phyloP scores from a whole-genome alignment of 1,140 invertebrate genomes.

The Hyles vespertilio region DNA sequence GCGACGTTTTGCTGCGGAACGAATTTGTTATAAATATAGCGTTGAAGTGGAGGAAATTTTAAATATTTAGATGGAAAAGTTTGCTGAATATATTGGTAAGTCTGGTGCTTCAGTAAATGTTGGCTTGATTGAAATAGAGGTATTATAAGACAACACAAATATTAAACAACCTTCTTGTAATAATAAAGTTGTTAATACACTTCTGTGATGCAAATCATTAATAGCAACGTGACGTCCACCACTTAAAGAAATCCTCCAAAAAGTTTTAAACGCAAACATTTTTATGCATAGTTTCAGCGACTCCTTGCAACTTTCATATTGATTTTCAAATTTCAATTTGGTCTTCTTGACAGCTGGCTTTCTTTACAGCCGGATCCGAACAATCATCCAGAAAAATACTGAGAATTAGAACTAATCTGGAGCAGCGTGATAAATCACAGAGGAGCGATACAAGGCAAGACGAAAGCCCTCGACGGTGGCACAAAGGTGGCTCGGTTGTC shows the following conservation, averaged over 20 bases:
- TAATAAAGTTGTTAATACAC: no score
- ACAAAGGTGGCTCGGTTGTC: constrained; percentile 43
- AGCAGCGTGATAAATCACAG: constrained; percentile 11
- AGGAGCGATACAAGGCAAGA: constrained; percentile 6
- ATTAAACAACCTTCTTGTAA: no score
- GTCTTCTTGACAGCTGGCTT: no score
- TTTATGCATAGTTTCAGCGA: no score
- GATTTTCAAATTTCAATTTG: no score
- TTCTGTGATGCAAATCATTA: no score
- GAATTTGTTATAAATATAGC: background rate
- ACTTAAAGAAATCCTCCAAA: no score
- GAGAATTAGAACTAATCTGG: constrained; percentile 15
- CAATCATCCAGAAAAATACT: constrained; percentile 13
- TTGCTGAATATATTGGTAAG: background rate
- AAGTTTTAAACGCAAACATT: no score
- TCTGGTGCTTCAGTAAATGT: no score
- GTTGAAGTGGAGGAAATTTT: background rate
- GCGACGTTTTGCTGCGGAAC: background rate
- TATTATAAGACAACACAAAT: no score
- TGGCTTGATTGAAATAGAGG: no score
- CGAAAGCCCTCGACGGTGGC: constrained; percentile 27
- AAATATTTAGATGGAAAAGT: background rate
- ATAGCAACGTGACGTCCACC: no score
- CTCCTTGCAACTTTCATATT: background rate
- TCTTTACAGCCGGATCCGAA: constrained; percentile 6